Evolutionary conservation across 2,113 vertebrate genomes (phyloP), one percentile per base, ranked within the genome.

Genomic region (Rhagologus leucostigma): DNA sequence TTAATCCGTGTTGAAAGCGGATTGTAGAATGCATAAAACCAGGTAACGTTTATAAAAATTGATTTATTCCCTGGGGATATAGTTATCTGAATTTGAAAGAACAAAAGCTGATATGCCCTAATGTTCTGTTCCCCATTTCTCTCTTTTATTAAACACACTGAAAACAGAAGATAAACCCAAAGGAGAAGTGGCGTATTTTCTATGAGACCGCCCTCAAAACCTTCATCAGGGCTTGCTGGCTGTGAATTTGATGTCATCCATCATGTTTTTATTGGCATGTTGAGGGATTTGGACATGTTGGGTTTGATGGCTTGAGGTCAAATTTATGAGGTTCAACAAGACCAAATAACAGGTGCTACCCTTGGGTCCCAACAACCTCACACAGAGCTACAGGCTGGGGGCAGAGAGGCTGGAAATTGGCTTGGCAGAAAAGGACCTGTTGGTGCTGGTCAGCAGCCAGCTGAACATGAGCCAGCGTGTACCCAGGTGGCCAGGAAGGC

Each of bases 311-410:
- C 15, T 70, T 77, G 26, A 29, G 26, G 35, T 41, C 41, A 56
- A 1, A 20, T 29, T 4, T n/a, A 23, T 23, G 70, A 42, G 8
- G 19, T 42, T 69, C 41, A 55, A 27, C 21, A 46, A 62, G 35
- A 41, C 18, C 30, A 49, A 33, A 16, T 23, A 27, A 12, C 1
- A 4, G 12, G 6, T 77, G 41, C 32, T 56, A 10, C 41, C 32
- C 26, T 49, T 32, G 47, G 12, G 41, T 63, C 3, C 3, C 35
- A 55, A 7, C n/a, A 75, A 9, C 47, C 11, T 12, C 62, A 19
- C 7, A 10, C 24, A 55, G n/a, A 0, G 0, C 30, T 62, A 4
- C 26, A 62, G 35, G n/a, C 21, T 55, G 6, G 8, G 18, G 20
- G 3, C 35, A 69, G 56, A 83, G 47, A 16, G 47, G 4, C 47